Conservation (phyloP, 2,113 vertebrate species). For the Bostrychus sinensis region DNA sequence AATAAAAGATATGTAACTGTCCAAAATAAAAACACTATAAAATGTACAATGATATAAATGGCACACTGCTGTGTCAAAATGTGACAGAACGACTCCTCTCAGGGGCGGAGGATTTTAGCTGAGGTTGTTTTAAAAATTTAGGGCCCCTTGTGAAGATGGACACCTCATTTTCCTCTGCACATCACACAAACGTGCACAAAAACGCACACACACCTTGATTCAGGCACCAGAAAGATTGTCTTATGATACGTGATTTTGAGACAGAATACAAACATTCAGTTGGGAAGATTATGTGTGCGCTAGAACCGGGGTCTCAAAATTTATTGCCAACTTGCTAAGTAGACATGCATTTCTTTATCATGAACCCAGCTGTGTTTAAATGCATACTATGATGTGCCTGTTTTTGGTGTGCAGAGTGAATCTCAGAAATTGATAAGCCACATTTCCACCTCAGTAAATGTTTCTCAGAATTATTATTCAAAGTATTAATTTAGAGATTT, state of each 20-base stretch:
- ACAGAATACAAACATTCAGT: constrained; percentile 59
- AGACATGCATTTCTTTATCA: constrained; percentile 56
- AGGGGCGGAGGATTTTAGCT: constrained; percentile 48
- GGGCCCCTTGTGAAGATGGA: constrained; percentile 19
- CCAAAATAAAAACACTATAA: constrained; percentile 48
- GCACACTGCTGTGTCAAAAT: constrained; percentile 67
- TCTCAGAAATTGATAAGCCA: constrained; percentile 30
- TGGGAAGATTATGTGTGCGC: constrained; percentile 25
- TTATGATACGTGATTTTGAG: constrained; percentile 48
- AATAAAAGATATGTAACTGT: constrained; percentile 18
- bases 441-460: not conserved
- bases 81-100: constrained; percentile 34
- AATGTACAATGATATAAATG: constrained; percentile 62
- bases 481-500: too few species aligned
- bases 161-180: constrained; percentile 35
- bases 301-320: constrained; percentile 32
- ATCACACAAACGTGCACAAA: constrained; percentile 21
- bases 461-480: not conserved
- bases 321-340: constrained; percentile 74
- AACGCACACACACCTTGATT: constrained; percentile 28
- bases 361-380: constrained; percentile 15
- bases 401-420: constrained; percentile 52
- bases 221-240: constrained; percentile 75
- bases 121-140: constrained; percentile 46
- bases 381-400: constrained; percentile 30